A percentile compares a stretch with the other conserved stretches of the same genome.
Evolutionary conservation across 2,888 invertebrate genomes (phyloP).

Genomic region (Stegana nigrithorax): DNA sequence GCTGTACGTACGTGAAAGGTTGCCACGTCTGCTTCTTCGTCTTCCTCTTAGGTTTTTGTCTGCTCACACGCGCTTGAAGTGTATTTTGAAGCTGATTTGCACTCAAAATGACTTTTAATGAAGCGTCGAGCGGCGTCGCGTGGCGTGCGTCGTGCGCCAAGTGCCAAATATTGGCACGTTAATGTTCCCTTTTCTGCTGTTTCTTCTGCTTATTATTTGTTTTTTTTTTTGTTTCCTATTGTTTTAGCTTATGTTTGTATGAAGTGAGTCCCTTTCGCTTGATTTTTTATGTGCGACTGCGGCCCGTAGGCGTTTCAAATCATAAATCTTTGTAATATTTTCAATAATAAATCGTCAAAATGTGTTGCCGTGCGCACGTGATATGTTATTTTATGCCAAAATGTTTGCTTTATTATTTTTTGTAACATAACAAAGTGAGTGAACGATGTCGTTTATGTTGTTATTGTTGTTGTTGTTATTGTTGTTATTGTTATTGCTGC

Average conservation of each 20-base stretch:
- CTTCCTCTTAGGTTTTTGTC: neutral
- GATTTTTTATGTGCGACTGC: too few relatives aligned
- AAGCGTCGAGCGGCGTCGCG: neutral
- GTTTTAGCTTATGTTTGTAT: too few relatives aligned
- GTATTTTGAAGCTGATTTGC: neutral
- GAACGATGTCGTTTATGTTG: too few relatives aligned
- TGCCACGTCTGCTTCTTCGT: neutral
- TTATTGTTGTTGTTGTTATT: too few relatives aligned
- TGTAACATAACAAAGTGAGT: too few relatives aligned
- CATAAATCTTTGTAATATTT: slow-evolving; percentile 49
- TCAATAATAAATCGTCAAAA: slow-evolving; percentile 21
- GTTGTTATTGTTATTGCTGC: neutral
- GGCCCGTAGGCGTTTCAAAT: slow-evolving; percentile 27
- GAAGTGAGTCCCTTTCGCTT: too few relatives aligned
- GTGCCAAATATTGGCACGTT: neutral
- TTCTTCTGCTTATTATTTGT: too few relatives aligned
- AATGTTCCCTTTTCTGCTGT: slow-evolving; percentile 48
- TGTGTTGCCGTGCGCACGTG: slow-evolving; percentile 21
- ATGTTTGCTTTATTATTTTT: neutral
- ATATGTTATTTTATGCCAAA: neutral
- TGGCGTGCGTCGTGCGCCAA: neutral
- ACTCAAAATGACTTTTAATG: slow-evolving; percentile 19
- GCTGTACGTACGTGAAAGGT: neutral
- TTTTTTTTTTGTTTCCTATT: neutral
- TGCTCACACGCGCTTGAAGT: neutral